These are phyloP conservation scores for Bombus pyrosoma DNA, from an alignment of 1,140 invertebrate species.

Conservation along the genomic window DNA sequence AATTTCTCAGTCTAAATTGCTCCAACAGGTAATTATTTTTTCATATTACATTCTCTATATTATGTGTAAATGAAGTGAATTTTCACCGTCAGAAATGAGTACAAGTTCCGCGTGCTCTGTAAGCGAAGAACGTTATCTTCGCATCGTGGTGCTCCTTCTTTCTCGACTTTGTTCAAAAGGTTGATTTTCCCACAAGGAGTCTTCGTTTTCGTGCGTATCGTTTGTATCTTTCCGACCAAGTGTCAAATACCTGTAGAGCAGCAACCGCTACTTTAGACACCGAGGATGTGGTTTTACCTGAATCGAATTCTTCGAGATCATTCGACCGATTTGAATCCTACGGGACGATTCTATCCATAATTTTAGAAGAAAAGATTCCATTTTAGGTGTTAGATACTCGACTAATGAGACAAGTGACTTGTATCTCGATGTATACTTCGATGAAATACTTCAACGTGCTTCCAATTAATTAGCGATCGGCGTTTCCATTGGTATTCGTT, in stretches of 20 bases:
- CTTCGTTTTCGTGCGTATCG: background rate
- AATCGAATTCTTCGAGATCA: constrained; percentile 72
- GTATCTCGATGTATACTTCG: background rate
- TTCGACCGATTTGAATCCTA: constrained; percentile 22
- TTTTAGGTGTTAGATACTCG: background rate
- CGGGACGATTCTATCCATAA: background rate
- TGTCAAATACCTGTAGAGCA: constrained; percentile 9
- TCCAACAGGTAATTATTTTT: too few species aligned
- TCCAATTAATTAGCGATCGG: background rate
- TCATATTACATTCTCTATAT: background rate
- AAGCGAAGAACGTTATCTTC: constrained; percentile 14
- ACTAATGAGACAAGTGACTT: background rate
- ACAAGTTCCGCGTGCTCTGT: background rate
- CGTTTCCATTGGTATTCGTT: background rate
- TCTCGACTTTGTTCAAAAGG: background rate
- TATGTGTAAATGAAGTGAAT: constrained; percentile 9
- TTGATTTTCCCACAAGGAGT: constrained; percentile 13
- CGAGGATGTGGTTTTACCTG: constrained; percentile 74
- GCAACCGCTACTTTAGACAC: constrained; percentile 5
- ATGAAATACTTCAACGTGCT: background rate
- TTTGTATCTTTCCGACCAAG: constrained; percentile 14
- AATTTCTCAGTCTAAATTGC: background rate
- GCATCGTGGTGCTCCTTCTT: background rate
- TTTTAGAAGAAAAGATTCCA: background rate
- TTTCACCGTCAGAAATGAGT: background rate